Base-by-base conservation (phyloP, 2,888 invertebrate species). In the Protophormia terraenovae region DNA sequence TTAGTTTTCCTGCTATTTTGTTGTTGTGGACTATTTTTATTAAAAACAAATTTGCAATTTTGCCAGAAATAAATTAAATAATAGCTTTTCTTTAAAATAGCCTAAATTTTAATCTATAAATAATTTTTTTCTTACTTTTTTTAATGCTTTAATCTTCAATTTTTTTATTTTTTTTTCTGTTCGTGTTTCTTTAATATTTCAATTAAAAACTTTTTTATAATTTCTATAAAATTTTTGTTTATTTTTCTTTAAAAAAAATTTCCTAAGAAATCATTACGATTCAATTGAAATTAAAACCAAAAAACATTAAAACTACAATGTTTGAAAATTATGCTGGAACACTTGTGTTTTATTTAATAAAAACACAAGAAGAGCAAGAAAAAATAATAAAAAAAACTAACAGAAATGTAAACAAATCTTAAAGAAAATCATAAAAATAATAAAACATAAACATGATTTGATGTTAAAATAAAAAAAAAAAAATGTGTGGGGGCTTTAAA, bases 261-360 rank as follows among this genome's bases (percentile, higher is more conserved):
- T 80, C 72, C 19, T 35, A 55, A n/a, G 53, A 80, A 72, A 72
- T 24, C 27, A 53, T 55, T 19, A n/a, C 7, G 55, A 50, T 80
- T 75, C 73, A 76, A 66, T 32, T 47, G 80, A 84, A 80, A 38
- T 71, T 47, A 24, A 55, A 55, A 45, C 41, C 10, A n/a, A 47
- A 47, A 58, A 66, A 38, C 45, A 75, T 75, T 53, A 75, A 29
- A 19, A 73, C 85, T 71, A 78, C 73, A 64, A 78, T 85, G 77
- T 78, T n/a, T n/a, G n/a, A 71, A 38, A 53, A 47, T 32, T 32
- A 8, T 29, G 47, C 60, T 66, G 77, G 84, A 84, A 84, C 84
- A 84, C 84, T 84, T 84, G 84, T 81, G 75, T 58, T 66, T 72
- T 19, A 71, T 69, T 75, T 60, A 24, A 27, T 32, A 58, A 83